Evolutionary conservation across 2,797 vertebrate species (phyloP).

Genomic region (Balearica regulorum): DNA sequence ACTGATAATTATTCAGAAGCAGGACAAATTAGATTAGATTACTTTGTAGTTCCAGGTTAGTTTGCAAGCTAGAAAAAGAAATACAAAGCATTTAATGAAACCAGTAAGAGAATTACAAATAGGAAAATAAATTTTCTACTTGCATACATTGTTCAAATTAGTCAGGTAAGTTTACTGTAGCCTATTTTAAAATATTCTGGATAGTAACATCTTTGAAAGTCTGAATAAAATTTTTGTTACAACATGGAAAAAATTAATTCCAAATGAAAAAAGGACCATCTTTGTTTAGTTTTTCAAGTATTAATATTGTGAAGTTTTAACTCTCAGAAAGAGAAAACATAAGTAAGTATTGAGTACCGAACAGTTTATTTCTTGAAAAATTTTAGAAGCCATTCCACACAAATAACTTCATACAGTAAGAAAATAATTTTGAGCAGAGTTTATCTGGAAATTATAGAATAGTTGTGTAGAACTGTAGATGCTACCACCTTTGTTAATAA

Average conservation of each 20-base stretch:
- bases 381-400: not conserved
- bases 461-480: not conserved
- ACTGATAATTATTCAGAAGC: not conserved
- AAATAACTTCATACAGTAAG: not conserved
- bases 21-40: not conserved
- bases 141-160: not conserved
- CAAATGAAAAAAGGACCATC: not conserved
- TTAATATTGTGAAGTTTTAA: not conserved
- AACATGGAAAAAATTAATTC: not conserved
- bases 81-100: not conserved
- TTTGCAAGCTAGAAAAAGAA: not conserved
- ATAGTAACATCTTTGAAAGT: not conserved
- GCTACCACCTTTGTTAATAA: not conserved
- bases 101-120: not conserved
- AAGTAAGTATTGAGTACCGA: not conserved
- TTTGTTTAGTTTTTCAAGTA: not conserved
- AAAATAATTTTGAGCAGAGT: not conserved
- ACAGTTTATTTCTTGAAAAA: not conserved
- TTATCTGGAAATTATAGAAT: not conserved
- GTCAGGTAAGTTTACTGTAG: not conserved
- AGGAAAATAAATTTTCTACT: not conserved
- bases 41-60: not conserved
- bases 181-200: not conserved
- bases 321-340: not conserved
- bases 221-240: not conserved